Base-by-base conservation (phyloP, 2,888 invertebrate species). In the Trachelus iudaicus region DNA sequence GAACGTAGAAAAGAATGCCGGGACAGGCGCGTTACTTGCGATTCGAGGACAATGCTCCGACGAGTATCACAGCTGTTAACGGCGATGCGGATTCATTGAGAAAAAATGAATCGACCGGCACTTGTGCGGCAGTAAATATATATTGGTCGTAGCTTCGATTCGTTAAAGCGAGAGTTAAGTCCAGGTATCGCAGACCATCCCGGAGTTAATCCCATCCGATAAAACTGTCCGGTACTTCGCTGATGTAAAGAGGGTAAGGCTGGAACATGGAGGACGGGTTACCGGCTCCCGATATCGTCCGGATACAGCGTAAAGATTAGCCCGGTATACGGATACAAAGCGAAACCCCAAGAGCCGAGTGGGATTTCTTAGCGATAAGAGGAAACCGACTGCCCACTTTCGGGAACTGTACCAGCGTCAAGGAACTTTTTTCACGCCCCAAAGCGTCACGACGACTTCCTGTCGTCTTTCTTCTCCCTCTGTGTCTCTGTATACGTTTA, bases 1-100 rank as follows among this genome's bases (percentile, higher is more conserved):
- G 77, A 76, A 74, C 79, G 81, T 76, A 78, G 56, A 23, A 79
- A 80, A 76, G 79, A 80, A 85, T 84, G 78, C 79, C 40, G 68
- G 82, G 69, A 81, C 77, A 78, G 79, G 73, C 73, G 76, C 73
- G 73, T 77, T 79, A 77, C 76, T 81, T 81, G 79, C 84, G 84
- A 86, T 85, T 85, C 87, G 85, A 83, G 76, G 81, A 85, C 85
- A 86, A 85, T 83, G 81, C 80, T 79, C 75, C 78, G 73, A 81
- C 75, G 79, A 75, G 77, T 56, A 9, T 56, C 34, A 71, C 40
- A 78, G 78, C 73, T 78, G 79, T 77, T 77, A 78, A 69, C 73
- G 69, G 12, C 0, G 76, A 77, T 77, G 35, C 6, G 31, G 37
- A 79, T 79, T 69, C 73, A 79, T 82, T 79, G 79, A 74, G 77